These are phyloP conservation scores for Indri indri DNA, from an alignment of 2,113 vertebrate genomes.

Conservation along the genomic window DNA sequence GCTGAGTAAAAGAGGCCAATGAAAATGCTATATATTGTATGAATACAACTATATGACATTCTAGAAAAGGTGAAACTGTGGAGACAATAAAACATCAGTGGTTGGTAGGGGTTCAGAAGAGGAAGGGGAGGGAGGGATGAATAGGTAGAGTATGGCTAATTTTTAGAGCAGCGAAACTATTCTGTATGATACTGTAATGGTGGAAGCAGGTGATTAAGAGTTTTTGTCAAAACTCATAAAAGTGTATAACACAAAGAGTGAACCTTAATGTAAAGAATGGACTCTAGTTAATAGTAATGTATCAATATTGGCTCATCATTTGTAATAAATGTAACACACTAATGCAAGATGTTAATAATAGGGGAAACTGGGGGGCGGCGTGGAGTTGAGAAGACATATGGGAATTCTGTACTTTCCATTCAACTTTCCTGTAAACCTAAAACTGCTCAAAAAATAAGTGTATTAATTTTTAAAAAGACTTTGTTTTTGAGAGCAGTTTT, in stretches of 20 bases:
- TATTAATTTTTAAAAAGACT: background rate
- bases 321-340: background rate
- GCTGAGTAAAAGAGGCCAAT: background rate
- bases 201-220: background rate
- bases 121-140: background rate
- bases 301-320: background rate
- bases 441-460: background rate
- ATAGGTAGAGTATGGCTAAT: background rate
- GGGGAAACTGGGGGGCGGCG: background rate
- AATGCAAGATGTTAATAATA: background rate
- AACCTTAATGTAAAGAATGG: background rate
- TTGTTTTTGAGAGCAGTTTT: background rate
- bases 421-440: slow-evolving; percentile 15
- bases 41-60: background rate
- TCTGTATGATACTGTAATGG: background rate
- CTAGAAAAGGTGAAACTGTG: background rate
- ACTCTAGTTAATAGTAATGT: background rate
- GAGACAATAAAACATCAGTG: background rate
- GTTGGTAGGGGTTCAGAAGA: background rate
- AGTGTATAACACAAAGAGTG: background rate
- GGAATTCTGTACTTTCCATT: background rate
- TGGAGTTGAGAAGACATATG: background rate
- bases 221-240: background rate
- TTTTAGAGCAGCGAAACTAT: background rate
- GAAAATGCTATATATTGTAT: background rate